Evolutionary conservation across 2,797 vertebrate genomes (phyloP).

Genomic region (Gobio occitaniae): DNA sequence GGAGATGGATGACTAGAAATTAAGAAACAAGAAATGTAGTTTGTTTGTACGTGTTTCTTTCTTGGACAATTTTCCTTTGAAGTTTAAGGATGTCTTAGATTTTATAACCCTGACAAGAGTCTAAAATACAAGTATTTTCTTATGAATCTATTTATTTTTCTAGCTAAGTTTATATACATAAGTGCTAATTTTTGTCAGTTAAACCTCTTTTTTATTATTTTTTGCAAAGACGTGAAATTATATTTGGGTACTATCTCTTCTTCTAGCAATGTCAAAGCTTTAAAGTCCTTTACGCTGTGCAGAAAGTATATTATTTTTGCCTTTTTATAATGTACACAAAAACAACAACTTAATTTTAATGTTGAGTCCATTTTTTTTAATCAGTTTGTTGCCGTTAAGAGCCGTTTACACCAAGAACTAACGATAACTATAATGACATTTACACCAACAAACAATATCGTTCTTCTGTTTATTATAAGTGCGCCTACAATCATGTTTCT

Average conservation of each 20-base stretch:
- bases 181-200: neutral
- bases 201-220: neutral
- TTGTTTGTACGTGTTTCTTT: neutral
- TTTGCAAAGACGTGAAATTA: no score
- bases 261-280: no score
- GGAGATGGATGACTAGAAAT: neutral
- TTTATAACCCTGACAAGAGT: no score
- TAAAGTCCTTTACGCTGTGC: no score
- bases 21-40: no score
- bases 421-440: neutral
- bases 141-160: neutral
- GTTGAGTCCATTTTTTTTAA: neutral
- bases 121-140: neutral
- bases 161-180: neutral
- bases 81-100: neutral
- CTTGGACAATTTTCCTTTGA: neutral
- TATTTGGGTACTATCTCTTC: no score
- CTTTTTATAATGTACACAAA: no score
- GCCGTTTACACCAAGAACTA: neutral
- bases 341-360: no score
- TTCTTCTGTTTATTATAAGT: neutral
- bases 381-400: neutral
- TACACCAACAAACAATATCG: neutral
- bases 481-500: neutral
- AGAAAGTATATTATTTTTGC: no score